These are phyloP conservation scores for Ganaspis brasiliensis DNA, from an alignment of 2,888 invertebrate genomes.

Conservation along the genomic window DNA sequence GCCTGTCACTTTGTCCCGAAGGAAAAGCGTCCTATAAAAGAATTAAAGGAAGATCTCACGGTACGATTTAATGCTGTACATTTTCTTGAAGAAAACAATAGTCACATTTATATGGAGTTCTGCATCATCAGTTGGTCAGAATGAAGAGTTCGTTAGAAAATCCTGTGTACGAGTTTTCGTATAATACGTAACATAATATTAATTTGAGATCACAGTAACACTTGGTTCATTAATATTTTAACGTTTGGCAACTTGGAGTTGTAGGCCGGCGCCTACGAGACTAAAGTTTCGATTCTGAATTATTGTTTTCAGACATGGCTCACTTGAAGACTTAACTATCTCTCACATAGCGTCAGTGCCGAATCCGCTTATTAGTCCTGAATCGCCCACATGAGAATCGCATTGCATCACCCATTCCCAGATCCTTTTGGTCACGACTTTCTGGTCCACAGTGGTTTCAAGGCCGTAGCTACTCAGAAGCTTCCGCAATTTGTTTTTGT, in stretches of 20 bases:
- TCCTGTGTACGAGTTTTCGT: neutral
- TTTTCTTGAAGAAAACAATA: too few relatives aligned
- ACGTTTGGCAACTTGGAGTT: constrained; percentile 47
- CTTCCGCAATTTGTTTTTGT: constrained; percentile 82
- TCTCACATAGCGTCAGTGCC: constrained; percentile 73
- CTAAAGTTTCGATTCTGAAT: constrained; percentile 65
- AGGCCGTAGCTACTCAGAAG: constrained; percentile 84
- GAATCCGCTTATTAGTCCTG: constrained; percentile 66
- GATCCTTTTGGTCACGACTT: constrained; percentile 84
- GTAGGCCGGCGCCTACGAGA: constrained; percentile 62
- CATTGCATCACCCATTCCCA: constrained; percentile 86
- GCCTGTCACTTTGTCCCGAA: too few relatives aligned
- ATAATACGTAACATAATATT: constrained; percentile 26
- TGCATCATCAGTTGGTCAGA: constrained; percentile 19
- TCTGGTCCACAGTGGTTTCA: constrained; percentile 85
- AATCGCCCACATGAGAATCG: constrained; percentile 78
- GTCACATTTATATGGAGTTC: neutral
- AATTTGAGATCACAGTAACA: constrained; percentile 37
- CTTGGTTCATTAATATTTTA: constrained; percentile 32
- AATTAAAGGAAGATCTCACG: too few relatives aligned
- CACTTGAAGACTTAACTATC: constrained; percentile 71
- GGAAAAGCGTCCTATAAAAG: too few relatives aligned
- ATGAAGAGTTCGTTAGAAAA: neutral
- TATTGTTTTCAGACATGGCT: constrained; percentile 67
- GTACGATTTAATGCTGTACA: too few relatives aligned